phyloP scores from a whole-genome alignment of 2,888 invertebrate species.

The Conus canariensis region DNA sequence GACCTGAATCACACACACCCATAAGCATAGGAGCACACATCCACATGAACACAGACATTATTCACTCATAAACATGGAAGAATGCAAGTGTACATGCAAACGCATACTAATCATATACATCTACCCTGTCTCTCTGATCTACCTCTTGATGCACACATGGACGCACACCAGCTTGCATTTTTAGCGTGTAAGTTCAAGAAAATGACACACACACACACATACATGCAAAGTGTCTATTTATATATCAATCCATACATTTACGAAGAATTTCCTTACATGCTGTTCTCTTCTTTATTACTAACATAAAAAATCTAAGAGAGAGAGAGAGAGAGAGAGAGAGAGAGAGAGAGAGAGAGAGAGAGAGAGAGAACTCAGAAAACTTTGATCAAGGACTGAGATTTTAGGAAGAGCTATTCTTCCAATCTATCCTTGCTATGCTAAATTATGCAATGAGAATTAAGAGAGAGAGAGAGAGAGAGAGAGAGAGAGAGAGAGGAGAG shows the following conservation, averaged over 20 bases:
- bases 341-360: not conserved
- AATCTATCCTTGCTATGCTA: too few species aligned
- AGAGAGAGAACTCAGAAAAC: not conserved
- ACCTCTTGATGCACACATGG: not conserved
- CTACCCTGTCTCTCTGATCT: too few species aligned
- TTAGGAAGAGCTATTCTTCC: too few species aligned
- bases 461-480: not conserved
- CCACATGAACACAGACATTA: not conserved
- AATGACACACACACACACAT: not conserved
- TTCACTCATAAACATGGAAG: not conserved
- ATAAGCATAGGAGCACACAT: not conserved
- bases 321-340: not conserved
- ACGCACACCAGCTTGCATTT: not conserved
- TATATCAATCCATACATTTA: too few species aligned
- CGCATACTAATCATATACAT: too few species aligned
- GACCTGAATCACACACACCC: slow-evolving; percentile 49
- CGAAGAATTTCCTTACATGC: not conserved
- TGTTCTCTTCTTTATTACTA: too few species aligned
- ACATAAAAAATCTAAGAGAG: not conserved
- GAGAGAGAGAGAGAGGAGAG: too few species aligned
- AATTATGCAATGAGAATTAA: too few species aligned
- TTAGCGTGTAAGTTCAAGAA: too few species aligned
- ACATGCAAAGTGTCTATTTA: not conserved
- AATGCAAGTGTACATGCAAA: too few species aligned
- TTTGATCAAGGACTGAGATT: not conserved